These are phyloP conservation scores for Pheosia tremula DNA, from an alignment of 2,888 invertebrate species.

Conservation along the genomic window DNA sequence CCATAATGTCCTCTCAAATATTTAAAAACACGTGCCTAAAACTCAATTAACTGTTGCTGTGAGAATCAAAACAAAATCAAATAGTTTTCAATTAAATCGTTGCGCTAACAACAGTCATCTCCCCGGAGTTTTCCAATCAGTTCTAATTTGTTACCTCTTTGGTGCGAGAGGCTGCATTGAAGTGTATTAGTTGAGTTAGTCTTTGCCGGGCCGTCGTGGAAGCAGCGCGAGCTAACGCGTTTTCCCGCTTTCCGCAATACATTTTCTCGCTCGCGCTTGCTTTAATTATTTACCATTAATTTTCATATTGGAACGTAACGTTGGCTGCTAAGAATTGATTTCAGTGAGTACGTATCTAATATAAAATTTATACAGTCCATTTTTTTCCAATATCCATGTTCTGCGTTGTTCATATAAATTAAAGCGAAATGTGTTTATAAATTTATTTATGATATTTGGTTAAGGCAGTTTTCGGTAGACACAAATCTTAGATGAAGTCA, in stretches of 20 bases:
- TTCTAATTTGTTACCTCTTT: slow-evolving; percentile 25
- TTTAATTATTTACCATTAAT: slow-evolving; percentile 16
- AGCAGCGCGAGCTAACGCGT: slow-evolving; percentile 28
- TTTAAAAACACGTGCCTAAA: background rate
- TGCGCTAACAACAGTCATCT: slow-evolving; percentile 20
- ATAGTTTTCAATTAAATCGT: slow-evolving; percentile 20
- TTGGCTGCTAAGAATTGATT: slow-evolving; percentile 7
- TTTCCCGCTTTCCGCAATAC: slow-evolving; percentile 28
- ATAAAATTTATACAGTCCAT: background rate
- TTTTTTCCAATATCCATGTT: too few species aligned
- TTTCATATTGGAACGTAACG: slow-evolving; percentile 6
- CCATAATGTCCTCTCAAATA: background rate
- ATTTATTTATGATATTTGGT: too few species aligned
- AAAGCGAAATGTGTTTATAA: too few species aligned
- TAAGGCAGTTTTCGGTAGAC: too few species aligned
- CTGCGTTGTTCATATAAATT: too few species aligned
- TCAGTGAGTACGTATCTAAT: background rate
- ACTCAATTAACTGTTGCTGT: background rate
- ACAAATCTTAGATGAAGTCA: too few species aligned
- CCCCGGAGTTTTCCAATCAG: slow-evolving; percentile 32
- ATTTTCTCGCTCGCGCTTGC: slow-evolving; percentile 7
- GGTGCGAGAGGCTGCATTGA: slow-evolving; percentile 10
- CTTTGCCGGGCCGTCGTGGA: slow-evolving; percentile 33
- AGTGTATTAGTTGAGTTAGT: slow-evolving; percentile 33
- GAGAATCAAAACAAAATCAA: background rate